Base-by-base conservation (phyloP, 2,113 vertebrate genomes). In the Bubo blakistoni region DNA sequence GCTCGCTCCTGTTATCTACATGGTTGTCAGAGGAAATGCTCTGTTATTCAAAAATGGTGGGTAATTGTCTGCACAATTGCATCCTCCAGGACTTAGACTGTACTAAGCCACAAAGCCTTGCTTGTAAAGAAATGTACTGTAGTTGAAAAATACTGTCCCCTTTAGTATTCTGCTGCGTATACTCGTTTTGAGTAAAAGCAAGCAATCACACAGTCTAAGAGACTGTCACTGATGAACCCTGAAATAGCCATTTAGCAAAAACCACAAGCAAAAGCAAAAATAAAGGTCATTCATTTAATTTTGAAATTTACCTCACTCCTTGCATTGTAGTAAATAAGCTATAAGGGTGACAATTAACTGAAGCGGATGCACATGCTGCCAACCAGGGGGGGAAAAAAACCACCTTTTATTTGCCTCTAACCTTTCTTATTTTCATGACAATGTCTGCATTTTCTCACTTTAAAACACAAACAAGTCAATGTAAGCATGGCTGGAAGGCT, bases 401-500 rank as follows among this genome's bases (percentile, higher is more conserved):
- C 0, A 80, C 92, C 78, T 91, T 92, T 52, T 55, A 27, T 84
- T 95, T 27, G 34, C 55, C 79, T 88, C 82, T 69, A 88, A 55
- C 29, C 59, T 36, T 76, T 69, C 95, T 51, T 19, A 69, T 91
- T 96, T 97, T 95, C 90, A 72, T 82, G 92, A 58, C 59, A 87
- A 74, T 12, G 55, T 44, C 89, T 90, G 81, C 30, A 30, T 96
- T 96, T 96, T 92, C 81, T 95, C 86, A 22, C 86, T 91, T 63
- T 81, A 44, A 93, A 88, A 94, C 38, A 88, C 70, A 93, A 92
- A 94, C 62, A 94, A 94, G 94, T 91, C 96, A 92, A 87, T 44
- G 46, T 66, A 63, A 96, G 93, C 78, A 47, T 77, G 89, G 85
- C 95, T 95, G 88, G 90, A 81, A 97, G 96, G 94, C 96, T 72